These are phyloP conservation scores for Telenomus remus DNA, from an alignment of 1,140 invertebrate genomes.

Conservation along the genomic window DNA sequence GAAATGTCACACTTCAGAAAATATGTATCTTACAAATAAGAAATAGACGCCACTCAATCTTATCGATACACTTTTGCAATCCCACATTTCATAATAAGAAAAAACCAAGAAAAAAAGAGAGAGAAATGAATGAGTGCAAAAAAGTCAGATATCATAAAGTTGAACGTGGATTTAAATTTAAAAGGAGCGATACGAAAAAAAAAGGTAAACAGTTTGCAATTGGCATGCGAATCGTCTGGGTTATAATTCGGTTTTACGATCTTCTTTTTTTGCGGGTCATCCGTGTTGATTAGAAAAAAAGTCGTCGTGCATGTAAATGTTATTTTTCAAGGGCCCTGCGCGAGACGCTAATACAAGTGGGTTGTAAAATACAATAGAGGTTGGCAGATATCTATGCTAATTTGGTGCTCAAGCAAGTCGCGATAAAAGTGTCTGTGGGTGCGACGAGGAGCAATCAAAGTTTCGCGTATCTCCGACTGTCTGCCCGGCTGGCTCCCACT, in stretches of 20 bases:
- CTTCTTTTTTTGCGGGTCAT: constrained; percentile 10
- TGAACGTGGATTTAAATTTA: no score
- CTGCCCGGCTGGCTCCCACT: constrained; percentile 22
- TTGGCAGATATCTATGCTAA: constrained; percentile 64
- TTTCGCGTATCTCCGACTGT: constrained; percentile 55
- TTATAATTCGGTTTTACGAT: neutral
- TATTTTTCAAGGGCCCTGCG: constrained; percentile 45
- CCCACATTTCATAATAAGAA: no score
- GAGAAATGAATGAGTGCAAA: no score
- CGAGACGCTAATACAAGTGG: constrained; percentile 57
- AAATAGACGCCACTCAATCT: no score
- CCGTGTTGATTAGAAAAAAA: constrained; percentile 53
- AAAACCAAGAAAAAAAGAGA: no score
- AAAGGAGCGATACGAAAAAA: neutral
- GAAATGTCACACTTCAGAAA: constrained; percentile 21
- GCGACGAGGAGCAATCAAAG: constrained; percentile 58
- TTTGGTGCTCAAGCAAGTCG: constrained; percentile 56
- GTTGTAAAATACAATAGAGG: constrained; percentile 61
- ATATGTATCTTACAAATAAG: constrained; percentile 9
- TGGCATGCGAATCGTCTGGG: neutral
- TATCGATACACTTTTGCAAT: no score
- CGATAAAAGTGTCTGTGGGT: constrained; percentile 61
- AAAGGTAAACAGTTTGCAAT: constrained; percentile 1
- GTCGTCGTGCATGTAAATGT: constrained; percentile 43
- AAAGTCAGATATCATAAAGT: no score